These are phyloP conservation scores for Leptinotarsa defecta DNA, from an alignment of 1,140 invertebrate genomes.

Conservation along the genomic window DNA sequence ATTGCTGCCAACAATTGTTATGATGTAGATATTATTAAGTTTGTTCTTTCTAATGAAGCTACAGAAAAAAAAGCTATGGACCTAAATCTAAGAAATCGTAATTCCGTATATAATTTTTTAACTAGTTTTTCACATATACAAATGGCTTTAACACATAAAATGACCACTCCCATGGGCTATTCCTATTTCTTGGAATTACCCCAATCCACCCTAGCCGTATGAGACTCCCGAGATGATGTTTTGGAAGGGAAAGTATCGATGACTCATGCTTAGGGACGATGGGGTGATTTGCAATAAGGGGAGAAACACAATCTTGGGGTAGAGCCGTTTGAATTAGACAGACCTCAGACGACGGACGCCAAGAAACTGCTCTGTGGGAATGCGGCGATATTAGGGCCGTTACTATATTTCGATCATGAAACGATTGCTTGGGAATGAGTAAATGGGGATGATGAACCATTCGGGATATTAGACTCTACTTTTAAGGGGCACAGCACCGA, in stretches of 20 bases:
- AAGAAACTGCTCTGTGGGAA: neutral
- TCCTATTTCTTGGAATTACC: neutral
- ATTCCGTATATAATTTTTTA: too few species aligned
- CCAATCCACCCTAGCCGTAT: neutral
- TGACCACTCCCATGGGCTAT: too few species aligned
- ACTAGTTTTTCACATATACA: too few species aligned
- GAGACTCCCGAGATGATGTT: neutral
- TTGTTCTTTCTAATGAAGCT: too few species aligned
- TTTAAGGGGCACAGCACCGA: too few species aligned
- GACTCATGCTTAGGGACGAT: neutral
- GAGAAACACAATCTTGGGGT: neutral
- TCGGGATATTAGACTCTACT: too few species aligned
- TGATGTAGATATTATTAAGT: too few species aligned
- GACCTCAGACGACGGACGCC: neutral
- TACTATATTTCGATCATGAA: neutral
- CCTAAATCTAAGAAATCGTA: too few species aligned
- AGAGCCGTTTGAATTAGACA: neutral
- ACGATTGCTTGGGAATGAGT: neutral
- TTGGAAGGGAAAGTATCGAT: neutral
- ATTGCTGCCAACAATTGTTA: too few species aligned
- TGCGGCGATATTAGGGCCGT: neutral
- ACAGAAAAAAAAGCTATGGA: too few species aligned
- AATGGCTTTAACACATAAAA: too few species aligned
- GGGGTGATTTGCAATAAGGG: neutral
- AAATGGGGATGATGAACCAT: neutral